phyloP scores from a whole-genome alignment of 2,113 vertebrate genomes.

The Chamaetylas fuelleborni region DNA sequence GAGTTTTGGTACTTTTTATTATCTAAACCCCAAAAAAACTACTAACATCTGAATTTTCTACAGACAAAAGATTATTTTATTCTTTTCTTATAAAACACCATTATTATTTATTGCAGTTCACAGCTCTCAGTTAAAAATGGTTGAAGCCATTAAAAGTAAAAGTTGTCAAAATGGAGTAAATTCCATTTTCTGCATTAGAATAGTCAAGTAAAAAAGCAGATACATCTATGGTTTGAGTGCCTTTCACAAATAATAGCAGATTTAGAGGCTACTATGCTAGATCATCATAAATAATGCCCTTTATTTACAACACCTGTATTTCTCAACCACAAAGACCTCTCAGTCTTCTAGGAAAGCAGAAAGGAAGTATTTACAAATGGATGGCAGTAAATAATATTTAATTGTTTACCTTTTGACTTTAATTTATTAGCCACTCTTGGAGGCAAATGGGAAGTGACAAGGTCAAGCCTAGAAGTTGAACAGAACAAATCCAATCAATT shows the following conservation, averaged over 20 bases:
- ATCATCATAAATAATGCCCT: not conserved
- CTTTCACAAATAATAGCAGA: not conserved
- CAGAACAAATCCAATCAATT: not conserved
- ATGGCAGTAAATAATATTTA: not conserved
- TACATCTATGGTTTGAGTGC: not conserved
- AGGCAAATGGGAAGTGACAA: slow-evolving; percentile 72
- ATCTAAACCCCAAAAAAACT: not conserved
- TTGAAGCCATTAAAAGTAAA: not conserved
- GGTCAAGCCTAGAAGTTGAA: slow-evolving; percentile 70
- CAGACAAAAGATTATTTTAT: not conserved
- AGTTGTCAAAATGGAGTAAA: not conserved
- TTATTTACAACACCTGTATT: not conserved
- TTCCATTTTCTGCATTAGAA: not conserved
- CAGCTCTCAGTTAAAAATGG: not conserved
- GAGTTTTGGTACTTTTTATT: not conserved
- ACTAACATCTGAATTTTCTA: not conserved
- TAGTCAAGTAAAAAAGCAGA: not conserved
- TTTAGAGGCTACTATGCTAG: not conserved
- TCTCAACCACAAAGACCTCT: not conserved
- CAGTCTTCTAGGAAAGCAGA: not conserved
- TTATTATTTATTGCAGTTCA: not conserved
- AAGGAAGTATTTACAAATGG: not conserved
- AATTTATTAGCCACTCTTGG: slow-evolving; percentile 72
- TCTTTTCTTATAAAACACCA: not conserved
- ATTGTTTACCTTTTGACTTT: slow-evolving; percentile 70